A percentile compares a stretch with the other conserved stretches of the same genome.
phyloP scores from a whole-genome alignment of 1,140 invertebrate species.

The Drosophila equinoxialis region DNA sequence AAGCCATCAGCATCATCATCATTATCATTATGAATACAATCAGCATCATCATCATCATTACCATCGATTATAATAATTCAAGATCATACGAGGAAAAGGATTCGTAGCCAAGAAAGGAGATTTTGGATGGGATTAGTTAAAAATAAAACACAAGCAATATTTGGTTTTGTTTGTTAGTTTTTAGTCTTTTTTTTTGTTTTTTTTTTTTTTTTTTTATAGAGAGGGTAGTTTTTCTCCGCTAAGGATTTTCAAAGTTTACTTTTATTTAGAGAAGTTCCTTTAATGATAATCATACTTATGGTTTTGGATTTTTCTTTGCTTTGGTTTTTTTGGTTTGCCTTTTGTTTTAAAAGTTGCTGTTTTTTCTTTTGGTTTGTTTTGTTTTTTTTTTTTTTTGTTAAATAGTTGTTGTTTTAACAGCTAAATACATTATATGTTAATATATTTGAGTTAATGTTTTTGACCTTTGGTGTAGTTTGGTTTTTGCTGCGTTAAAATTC shows the following conservation, averaged over 20 bases:
- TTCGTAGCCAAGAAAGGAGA: constrained; percentile 29
- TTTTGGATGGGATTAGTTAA: constrained; percentile 31
- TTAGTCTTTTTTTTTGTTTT: constrained; percentile 52
- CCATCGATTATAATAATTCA: constrained; percentile 22
- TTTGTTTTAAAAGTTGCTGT: constrained; percentile 36
- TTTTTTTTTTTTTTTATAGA: constrained; percentile 69
- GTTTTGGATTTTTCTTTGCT: constrained; percentile 32
- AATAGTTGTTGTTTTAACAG: constrained; percentile 66
- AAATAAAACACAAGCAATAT: constrained; percentile 77
- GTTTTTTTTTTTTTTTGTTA: constrained; percentile 41
- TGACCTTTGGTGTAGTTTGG: constrained; percentile 44
- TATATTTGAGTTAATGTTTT: constrained; percentile 59
- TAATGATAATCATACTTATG: constrained; percentile 82
- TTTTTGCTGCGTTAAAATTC: constrained; percentile 76
- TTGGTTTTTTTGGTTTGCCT: constrained; percentile 45
- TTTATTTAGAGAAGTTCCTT: constrained; percentile 80
- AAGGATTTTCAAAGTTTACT: constrained; percentile 82
- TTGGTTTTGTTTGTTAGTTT: constrained; percentile 54
- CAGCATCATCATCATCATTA: constrained; percentile 35
- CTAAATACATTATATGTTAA: constrained; percentile 75
- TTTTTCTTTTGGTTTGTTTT: constrained; percentile 27
- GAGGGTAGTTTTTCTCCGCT: constrained; percentile 78
- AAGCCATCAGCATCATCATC: constrained; percentile 49
- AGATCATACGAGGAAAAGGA: constrained; percentile 34
- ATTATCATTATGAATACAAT: constrained; percentile 15